Conservation (phyloP, 2,113 vertebrate genomes). For the Anolis carolinensis region DNA sequence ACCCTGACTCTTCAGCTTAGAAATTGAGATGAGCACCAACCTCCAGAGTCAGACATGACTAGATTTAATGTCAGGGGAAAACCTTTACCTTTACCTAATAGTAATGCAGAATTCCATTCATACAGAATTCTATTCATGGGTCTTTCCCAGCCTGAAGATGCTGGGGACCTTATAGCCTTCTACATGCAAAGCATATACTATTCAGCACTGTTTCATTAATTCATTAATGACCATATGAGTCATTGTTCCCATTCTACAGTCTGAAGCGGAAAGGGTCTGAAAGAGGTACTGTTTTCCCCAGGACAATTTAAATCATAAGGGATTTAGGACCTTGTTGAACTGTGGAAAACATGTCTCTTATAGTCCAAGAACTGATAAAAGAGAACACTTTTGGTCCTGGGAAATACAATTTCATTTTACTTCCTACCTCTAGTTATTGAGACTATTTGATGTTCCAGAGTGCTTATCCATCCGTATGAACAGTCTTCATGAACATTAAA, state of each 20-base stretch:
- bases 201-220: neutral
- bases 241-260: too few relatives aligned
- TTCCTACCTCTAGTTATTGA: accelerated
- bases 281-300: neutral
- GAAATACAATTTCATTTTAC: neutral
- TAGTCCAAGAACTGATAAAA: too few relatives aligned
- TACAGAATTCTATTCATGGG: neutral
- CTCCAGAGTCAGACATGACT: too few relatives aligned
- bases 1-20: too few relatives aligned
- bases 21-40: too few relatives aligned
- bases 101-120: too few relatives aligned
- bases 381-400: neutral
- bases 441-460: neutral
- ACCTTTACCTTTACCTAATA: too few relatives aligned
- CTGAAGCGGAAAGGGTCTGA: neutral
- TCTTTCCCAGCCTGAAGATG: neutral
- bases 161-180: neutral
- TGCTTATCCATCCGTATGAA: neutral
- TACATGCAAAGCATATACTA: neutral
- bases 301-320: neutral
- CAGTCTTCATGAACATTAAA: neutral
- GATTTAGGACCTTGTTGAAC: neutral
- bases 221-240: neutral
- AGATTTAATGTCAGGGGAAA: too few relatives aligned
- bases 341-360: neutral